Evolutionary conservation across 2,113 vertebrate species (phyloP).

Genomic region (Phodopus roborovskii): DNA sequence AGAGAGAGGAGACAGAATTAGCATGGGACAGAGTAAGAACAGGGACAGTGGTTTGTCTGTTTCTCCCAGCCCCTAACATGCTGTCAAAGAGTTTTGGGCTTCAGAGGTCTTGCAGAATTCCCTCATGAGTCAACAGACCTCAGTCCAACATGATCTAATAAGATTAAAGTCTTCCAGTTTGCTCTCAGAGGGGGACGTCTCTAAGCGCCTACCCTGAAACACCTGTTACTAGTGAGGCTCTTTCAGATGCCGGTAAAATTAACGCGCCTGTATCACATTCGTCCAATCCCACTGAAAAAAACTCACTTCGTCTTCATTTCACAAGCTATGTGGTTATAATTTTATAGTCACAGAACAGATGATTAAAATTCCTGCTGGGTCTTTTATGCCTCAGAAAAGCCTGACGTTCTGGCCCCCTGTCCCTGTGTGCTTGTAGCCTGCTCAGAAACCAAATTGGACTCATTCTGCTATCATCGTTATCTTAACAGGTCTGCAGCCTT

Average conservation of each 20-base stretch:
- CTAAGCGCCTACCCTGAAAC: background rate
- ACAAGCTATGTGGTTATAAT: background rate
- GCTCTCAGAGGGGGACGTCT: background rate
- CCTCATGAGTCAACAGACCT: background rate
- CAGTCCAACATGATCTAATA: accelerated
- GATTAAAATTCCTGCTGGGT: background rate
- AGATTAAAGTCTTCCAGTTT: background rate
- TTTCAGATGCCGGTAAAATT: slow-evolving; percentile 12
- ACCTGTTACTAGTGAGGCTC: background rate
- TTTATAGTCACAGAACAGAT: background rate
- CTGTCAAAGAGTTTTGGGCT: background rate
- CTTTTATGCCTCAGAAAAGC: background rate
- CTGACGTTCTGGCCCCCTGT: background rate
- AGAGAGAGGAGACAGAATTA: background rate
- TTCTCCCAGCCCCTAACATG: background rate
- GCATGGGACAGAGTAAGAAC: background rate
- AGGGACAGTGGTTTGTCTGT: background rate
- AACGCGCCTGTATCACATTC: background rate
- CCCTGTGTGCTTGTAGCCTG: background rate
- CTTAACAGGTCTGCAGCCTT: background rate
- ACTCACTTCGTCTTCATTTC: slow-evolving; percentile 41
- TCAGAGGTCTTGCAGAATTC: background rate
- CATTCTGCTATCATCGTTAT: background rate
- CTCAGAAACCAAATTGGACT: slow-evolving; percentile 5
- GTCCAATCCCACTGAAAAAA: background rate